Base-by-base conservation (phyloP, 2,888 invertebrate species). In the Cordylochernes scorpioides region DNA sequence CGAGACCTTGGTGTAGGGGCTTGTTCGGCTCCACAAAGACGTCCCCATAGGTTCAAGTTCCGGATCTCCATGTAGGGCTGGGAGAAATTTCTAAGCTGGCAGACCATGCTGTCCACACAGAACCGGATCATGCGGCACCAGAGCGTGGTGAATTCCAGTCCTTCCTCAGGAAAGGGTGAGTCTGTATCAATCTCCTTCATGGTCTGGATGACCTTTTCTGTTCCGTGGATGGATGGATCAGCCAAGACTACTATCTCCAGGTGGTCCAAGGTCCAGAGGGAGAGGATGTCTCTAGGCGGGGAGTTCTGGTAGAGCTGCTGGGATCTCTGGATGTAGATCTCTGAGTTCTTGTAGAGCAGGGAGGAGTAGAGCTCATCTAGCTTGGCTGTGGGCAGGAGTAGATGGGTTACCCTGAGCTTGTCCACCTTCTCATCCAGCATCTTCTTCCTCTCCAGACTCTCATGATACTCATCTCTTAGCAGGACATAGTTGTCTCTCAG, bases 401-500 rank as follows among this genome's bases (percentile, higher is more conserved):
- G 58, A 45, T 80, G 71, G 3, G 72, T 70, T 46, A 74, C 72
- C 48, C 71, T 70, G 15, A 86, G 59, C 47, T 77, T 72, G 10
- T 65, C 64, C 12, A 77, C 59, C 60, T 82, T 84, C 13, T 73
- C 68, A 45, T 86, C 84, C 15, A 94, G 60, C 62, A 84, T 71
- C 32, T 73, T 69, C 36, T 73, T 65, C 13, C 94, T 62, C 49
- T 84, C 84, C 45, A 80, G 63, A 47, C 78, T 77, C 51, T 97
- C 94, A 44, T 74, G 70, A 46, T 80, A 82, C 51, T 97, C 94
- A 46, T 97, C 94, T 46, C 82, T 80, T 26, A 88, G 52, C 1
- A 94, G 59, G 49, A 88, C 88, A 51, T 82, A 91, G 52, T 91
- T 94, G 45, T 91, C 86, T 1, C 88, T 65, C 5, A 97, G 58